Conservation (phyloP, 2,888 invertebrate genomes). For the Calliopum simillimum region DNA sequence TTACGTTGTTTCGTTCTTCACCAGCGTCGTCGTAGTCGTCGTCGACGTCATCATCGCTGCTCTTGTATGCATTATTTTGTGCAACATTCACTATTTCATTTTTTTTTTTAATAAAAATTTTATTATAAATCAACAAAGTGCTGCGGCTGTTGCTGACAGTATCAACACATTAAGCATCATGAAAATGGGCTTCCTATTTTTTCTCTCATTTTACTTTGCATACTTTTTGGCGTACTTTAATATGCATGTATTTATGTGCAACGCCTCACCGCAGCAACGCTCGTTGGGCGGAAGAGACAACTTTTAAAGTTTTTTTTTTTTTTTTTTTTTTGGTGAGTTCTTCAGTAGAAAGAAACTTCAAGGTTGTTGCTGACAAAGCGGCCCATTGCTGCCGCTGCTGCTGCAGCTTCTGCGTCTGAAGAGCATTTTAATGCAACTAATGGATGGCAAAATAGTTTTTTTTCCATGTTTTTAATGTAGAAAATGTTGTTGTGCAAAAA, state of each 20-base stretch:
- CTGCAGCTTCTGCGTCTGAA: background rate
- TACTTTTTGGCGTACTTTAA: conserved; percentile 57
- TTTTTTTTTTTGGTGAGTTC: background rate
- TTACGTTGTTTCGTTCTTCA: background rate
- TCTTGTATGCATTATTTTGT: conserved; percentile 51
- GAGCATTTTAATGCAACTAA: too few relatives aligned
- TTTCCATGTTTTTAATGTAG: too few relatives aligned
- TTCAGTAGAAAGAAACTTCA: background rate
- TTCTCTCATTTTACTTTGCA: conserved; percentile 17
- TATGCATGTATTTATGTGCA: conserved; percentile 54
- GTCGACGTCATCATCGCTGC: background rate
- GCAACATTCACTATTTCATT: too few relatives aligned
- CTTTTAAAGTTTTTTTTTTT: background rate
- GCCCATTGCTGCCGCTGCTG: background rate
- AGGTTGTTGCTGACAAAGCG: background rate
- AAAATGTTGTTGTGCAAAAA: too few relatives aligned
- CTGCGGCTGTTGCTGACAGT: conserved; percentile 61
- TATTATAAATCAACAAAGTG: conserved; percentile 63
- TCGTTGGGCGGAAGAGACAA: too few relatives aligned
- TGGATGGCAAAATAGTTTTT: too few relatives aligned
- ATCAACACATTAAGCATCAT: conserved; percentile 60
- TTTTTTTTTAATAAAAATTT: conserved; percentile 60
- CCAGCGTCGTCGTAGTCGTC: background rate
- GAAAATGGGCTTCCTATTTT: conserved; percentile 27
- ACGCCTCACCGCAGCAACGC: conserved; percentile 39